Base-by-base conservation (phyloP, 2,888 invertebrate species). In the Hydraecia micacea region DNA sequence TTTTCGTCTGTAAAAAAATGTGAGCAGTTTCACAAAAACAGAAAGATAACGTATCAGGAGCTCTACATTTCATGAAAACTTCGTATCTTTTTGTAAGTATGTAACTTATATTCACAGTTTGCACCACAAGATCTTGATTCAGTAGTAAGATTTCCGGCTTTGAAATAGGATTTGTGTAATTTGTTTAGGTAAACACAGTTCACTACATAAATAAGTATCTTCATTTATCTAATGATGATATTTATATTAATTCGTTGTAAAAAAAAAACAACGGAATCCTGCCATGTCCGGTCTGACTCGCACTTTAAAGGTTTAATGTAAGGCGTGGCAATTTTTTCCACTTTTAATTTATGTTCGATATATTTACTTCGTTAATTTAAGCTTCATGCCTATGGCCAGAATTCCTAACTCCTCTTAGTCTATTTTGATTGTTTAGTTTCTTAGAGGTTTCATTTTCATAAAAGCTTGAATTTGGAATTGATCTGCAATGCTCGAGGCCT, bases 301-400 rank as follows among this genome's bases (percentile, higher is more conserved):
- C 67, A 68, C 80, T 68, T 80, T 28, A 28, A 36, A 73, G 62
- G 79, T 63, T 73, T 78, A 36, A 39, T 55, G n/a, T 6, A 63
- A 73, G 79, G 80, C 79, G 79, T 79, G 79, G 67, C 67, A 68
- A 21, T 62, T 80, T 80, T 80, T 74, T 74, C 32, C 21, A 32
- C 21, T 55, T 73, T 80, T 49, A 68, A 80, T 80, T 80, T 80
- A 74, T 55, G 46, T 58, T 55, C 67, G 18, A 80, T 52, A 49
- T 73, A 55, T 73, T 68, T 36, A 80, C 28, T 68, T 80, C 6
- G 62, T 68, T 80, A 58, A 80, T 73, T 67, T 67, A 63, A 58
- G 21, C 15, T 55, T 73, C 25, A 36, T 68, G 80, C 39, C 67
- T 68, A 25, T 74, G 74, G 68, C 39, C 63, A 68, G 55, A 62